These are phyloP conservation scores for Meteorus colon DNA, from an alignment of 2,888 invertebrate genomes.

Conservation along the genomic window DNA sequence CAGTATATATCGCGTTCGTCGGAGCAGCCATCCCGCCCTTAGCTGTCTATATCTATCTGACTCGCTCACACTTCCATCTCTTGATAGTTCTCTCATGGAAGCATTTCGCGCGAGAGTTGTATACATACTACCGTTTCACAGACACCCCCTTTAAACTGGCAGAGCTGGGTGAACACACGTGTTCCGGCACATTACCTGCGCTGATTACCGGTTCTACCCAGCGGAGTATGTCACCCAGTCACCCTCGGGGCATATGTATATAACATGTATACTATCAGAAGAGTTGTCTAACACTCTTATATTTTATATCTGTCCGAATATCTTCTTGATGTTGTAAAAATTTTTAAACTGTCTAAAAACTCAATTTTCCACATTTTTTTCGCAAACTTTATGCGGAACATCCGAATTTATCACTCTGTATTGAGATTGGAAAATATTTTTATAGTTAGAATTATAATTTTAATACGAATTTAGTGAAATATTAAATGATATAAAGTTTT, in stretches of 20 bases:
- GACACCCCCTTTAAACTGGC: conserved; percentile 60
- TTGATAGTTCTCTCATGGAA: neutral
- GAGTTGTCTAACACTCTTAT: conserved; percentile 11
- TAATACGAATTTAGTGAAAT: too few relatives aligned
- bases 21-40: conserved; percentile 8
- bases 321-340: conserved; percentile 43
- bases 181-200: conserved; percentile 72
- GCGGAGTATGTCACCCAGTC: conserved; percentile 70
- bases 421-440: too few relatives aligned
- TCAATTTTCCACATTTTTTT: neutral
- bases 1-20: neutral
- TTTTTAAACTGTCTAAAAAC: neutral
- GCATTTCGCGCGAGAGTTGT: conserved; percentile 7
- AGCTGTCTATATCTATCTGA: conserved; percentile 31
- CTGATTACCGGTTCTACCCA: conserved; percentile 69
- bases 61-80: neutral
- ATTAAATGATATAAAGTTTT: too few relatives aligned
- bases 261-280: neutral
- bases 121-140: neutral
- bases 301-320: conserved; percentile 55
- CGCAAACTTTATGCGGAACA: neutral
- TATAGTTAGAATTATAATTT: too few relatives aligned
- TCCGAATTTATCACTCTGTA: too few relatives aligned
- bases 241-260: conserved; percentile 64
- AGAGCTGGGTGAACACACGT: conserved; percentile 54